Evolutionary conservation across 2,888 invertebrate species (phyloP).

Genomic region (Euplexia lucipara): DNA sequence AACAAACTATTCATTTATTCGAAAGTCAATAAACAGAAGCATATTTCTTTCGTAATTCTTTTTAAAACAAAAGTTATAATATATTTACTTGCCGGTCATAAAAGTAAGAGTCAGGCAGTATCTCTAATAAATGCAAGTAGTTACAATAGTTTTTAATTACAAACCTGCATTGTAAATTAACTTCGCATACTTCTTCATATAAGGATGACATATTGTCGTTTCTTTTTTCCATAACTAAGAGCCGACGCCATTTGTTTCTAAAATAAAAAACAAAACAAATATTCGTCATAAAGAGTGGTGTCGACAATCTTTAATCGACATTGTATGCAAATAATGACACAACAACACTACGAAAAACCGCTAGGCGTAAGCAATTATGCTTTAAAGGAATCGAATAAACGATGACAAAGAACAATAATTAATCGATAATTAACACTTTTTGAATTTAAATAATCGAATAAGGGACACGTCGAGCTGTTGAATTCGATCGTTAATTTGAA

Average conservation of each 20-base stretch:
- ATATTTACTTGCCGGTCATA: constrained; percentile 33
- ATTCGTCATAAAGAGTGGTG: constrained; percentile 46
- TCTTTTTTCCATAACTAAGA: constrained; percentile 55
- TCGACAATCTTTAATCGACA: constrained; percentile 68
- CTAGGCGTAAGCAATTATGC: constrained; percentile 44
- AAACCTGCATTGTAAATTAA: constrained; percentile 53
- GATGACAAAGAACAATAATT: constrained; percentile 46
- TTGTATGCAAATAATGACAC: constrained; percentile 65
- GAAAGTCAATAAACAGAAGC: constrained; percentile 42
- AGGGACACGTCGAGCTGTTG: constrained; percentile 42
- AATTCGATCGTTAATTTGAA: constrained; percentile 48
- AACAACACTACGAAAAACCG: constrained; percentile 55
- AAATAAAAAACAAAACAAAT: constrained; percentile 58
- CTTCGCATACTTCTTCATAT: constrained; percentile 53
- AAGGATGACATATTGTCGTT: constrained; percentile 50
- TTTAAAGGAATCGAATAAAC: constrained; percentile 54
- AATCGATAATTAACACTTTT: constrained; percentile 54
- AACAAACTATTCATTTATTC: constrained; percentile 37
- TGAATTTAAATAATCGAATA: constrained; percentile 59
- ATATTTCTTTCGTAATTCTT: constrained; percentile 24
- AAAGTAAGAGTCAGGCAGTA: constrained; percentile 20
- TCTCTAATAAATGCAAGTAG: constrained; percentile 51
- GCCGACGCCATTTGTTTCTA: constrained; percentile 33
- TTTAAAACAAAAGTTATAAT: constrained; percentile 22
- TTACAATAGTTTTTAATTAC: constrained; percentile 61